Percentiles rank a stretch among this genome's conserved stretches.
phyloP scores from a whole-genome alignment of 2,888 invertebrate genomes.

The Rotaria socialis region DNA sequence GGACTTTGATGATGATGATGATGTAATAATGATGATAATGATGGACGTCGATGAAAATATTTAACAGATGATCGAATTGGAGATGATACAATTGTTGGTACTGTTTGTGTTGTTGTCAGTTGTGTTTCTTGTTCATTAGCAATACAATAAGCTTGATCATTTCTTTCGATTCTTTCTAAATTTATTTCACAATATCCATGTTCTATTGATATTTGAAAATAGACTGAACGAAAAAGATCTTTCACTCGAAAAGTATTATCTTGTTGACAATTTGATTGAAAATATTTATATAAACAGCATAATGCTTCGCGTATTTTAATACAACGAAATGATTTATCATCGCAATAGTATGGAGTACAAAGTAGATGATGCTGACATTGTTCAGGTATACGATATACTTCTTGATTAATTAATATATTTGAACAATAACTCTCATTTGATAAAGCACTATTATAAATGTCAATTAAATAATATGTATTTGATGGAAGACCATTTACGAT shows the following conservation, averaged over 20 bases:
- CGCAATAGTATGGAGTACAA: background rate
- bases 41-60: background rate
- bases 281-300: conserved; percentile 27
- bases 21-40: background rate
- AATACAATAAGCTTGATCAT: background rate
- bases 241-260: background rate
- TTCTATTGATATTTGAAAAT: background rate
- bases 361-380: background rate
- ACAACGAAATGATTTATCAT: conserved; percentile 9
- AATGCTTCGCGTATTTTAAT: background rate
- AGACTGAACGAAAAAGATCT: background rate
- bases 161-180: conserved; percentile 29
- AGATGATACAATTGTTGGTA: background rate
- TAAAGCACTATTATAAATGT: background rate
- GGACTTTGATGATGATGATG: background rate
- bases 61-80: background rate
- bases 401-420: background rate
- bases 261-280: background rate
- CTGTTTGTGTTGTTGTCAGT: background rate
- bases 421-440: conserved; percentile 12
- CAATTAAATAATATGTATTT: conserved; percentile 7
- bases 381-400: background rate
- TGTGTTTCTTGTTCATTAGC: background rate
- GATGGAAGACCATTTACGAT: background rate
- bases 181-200: conserved; percentile 36